phyloP scores from a whole-genome alignment of 2,888 invertebrate species.

The Cantharis rustica region DNA sequence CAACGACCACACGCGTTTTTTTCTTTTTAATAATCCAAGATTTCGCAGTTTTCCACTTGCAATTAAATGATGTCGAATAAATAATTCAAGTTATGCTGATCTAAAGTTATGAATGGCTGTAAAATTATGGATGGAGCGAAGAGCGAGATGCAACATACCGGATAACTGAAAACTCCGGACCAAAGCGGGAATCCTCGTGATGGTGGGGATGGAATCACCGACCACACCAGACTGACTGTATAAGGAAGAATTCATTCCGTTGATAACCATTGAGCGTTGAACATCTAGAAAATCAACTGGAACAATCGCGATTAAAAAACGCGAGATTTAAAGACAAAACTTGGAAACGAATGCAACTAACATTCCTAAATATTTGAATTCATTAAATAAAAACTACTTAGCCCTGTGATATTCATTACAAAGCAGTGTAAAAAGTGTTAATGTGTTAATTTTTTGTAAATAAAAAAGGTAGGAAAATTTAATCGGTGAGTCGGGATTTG shows the following conservation, averaged over 20 bases:
- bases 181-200: constrained; percentile 29
- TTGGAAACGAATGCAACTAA: constrained; percentile 18
- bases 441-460: constrained; percentile 20
- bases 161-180: constrained; percentile 16
- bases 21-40: background rate
- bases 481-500: constrained; percentile 22
- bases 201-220: constrained; percentile 28
- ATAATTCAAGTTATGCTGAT: background rate
- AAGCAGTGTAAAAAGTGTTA: constrained; percentile 25
- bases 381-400: constrained; percentile 9
- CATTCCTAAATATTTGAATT: constrained; percentile 15
- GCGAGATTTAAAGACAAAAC: constrained; percentile 16
- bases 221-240: constrained; percentile 22
- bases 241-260: constrained; percentile 27
- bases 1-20: constrained; percentile 25
- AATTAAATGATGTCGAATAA: constrained; percentile 20
- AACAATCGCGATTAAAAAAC: constrained; percentile 5
- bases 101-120: constrained; percentile 30
- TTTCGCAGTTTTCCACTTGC: background rate
- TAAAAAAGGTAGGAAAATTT: constrained; percentile 15
- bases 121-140: constrained; percentile 21
- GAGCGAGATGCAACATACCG: constrained; percentile 14
- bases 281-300: constrained; percentile 7
- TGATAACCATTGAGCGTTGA: constrained; percentile 16
- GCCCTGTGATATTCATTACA: constrained; percentile 26